Percentiles rank a stretch among this genome's conserved stretches.
These are phyloP conservation scores for Eucidaris tribuloides DNA, from an alignment of 35 echinoderm and acorn worm species.

Conservation along the genomic window DNA sequence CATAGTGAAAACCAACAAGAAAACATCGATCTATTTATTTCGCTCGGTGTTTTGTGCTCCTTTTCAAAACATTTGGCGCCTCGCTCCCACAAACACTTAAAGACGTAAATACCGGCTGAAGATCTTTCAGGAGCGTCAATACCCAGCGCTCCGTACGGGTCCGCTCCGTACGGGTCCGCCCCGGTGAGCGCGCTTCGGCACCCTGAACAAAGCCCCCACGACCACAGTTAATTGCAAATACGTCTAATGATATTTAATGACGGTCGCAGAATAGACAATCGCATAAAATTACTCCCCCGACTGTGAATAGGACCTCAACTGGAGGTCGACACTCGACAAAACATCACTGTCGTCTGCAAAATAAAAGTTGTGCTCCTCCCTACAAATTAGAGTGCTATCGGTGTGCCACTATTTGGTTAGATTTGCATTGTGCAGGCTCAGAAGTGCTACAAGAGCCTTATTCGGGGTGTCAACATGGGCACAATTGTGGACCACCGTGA, in stretches of 20 bases:
- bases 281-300: background rate
- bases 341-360: background rate
- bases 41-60: background rate
- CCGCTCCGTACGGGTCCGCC: too few species aligned
- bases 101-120: too few species aligned
- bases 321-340: background rate
- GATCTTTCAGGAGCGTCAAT: background rate
- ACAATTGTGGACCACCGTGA: constrained; percentile 4
- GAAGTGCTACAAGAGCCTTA: background rate
- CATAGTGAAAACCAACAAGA: background rate
- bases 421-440: background rate
- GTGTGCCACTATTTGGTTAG: too few species aligned
- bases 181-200: too few species aligned
- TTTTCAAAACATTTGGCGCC: background rate
- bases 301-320: background rate
- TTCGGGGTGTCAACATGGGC: background rate
- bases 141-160: too few species aligned
- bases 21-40: background rate
- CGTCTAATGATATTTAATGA: constrained; percentile 27
- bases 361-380: constrained; percentile 1
- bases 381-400: constrained; percentile 9
- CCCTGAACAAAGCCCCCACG: too few species aligned
- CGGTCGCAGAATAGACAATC: background rate
- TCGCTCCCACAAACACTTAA: constrained; percentile 20
- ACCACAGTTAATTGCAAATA: background rate